Evolutionary conservation across 2,113 vertebrate species (phyloP).

Genomic region (Glaucidium brasilianum): DNA sequence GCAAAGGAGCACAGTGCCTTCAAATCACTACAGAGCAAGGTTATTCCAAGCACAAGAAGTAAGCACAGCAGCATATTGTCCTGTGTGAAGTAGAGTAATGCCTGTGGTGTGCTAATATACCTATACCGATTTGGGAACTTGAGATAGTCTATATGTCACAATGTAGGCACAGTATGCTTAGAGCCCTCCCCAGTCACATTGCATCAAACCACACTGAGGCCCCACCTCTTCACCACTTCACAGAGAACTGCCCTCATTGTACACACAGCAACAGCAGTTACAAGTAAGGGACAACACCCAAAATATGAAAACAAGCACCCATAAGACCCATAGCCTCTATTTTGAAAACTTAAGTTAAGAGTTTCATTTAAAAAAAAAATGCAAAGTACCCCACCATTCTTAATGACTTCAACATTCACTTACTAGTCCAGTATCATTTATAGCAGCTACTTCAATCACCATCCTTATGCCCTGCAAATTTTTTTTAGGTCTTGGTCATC

Average conservation of each 20-base stretch:
- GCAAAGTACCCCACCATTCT: background rate
- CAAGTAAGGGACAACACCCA: background rate
- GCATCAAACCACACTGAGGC: background rate
- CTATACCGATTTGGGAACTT: background rate
- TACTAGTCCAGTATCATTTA: background rate
- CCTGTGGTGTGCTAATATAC: background rate
- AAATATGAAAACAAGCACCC: background rate
- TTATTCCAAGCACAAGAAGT: background rate
- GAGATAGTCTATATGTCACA: too few relatives aligned
- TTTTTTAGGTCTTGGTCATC: background rate
- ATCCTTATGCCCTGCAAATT: background rate
- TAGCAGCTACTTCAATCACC: background rate
- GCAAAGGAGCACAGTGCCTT: background rate
- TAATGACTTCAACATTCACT: background rate
- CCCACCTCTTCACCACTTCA: accelerated
- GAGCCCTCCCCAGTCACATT: background rate
- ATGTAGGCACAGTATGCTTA: background rate
- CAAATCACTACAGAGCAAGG: background rate
- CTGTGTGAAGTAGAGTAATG: accelerated
- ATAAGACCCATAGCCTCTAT: background rate
- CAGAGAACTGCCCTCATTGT: background rate
- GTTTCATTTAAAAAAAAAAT: background rate
- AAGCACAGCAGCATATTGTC: background rate
- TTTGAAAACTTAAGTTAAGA: background rate
- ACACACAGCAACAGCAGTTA: background rate